Evolutionary conservation across 2,113 vertebrate species (phyloP).

Genomic region (Piprites chloris): DNA sequence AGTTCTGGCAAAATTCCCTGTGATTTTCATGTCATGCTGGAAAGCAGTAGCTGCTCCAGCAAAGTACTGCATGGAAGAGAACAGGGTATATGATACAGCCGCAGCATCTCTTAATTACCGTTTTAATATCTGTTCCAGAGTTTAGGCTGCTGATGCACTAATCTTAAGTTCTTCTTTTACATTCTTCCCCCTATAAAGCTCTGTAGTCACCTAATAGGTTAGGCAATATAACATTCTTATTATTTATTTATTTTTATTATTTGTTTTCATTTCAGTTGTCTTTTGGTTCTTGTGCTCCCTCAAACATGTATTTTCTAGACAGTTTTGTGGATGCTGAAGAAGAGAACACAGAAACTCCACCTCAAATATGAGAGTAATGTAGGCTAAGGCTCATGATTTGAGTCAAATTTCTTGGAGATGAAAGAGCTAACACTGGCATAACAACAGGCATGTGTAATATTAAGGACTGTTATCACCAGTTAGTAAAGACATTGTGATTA

Average conservation of each 20-base stretch:
- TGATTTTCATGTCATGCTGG: background rate
- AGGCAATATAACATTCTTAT: background rate
- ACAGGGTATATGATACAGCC: background rate
- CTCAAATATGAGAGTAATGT: background rate
- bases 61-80: background rate
- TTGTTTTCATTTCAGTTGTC: background rate
- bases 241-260: background rate
- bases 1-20: background rate
- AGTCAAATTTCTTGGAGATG: background rate
- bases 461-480: background rate
- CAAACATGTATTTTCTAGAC: background rate
- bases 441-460: background rate
- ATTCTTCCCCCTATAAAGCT: background rate
- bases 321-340: background rate
- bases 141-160: background rate
- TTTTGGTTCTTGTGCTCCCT: background rate
- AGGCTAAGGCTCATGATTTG: background rate
- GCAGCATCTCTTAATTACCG: background rate
- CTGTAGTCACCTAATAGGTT: background rate
- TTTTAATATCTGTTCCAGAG: background rate
- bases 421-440: background rate
- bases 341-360: background rate
- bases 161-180: background rate
- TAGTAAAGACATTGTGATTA: background rate
- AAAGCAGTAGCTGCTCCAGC: background rate